Conservation (phyloP, 2,113 vertebrate species). For the Sceloporus tristichus region DNA sequence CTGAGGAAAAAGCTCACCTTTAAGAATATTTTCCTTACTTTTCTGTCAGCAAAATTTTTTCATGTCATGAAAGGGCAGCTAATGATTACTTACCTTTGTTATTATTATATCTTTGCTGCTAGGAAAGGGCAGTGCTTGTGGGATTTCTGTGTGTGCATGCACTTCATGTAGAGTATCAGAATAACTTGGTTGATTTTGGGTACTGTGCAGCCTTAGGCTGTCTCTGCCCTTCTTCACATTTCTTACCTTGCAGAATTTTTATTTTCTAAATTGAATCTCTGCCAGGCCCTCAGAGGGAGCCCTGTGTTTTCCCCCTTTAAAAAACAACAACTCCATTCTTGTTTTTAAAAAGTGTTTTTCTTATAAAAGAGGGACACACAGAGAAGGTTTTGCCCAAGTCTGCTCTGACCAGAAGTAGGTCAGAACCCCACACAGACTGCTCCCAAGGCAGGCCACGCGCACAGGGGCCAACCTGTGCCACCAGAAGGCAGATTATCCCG, state of each 20-base stretch:
- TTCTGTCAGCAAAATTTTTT: no score
- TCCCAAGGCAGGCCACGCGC: no score
- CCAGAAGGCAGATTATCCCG: no score
- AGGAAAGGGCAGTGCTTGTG: background rate
- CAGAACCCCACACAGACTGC: no score
- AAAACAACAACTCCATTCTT: background rate
- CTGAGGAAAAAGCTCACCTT: background rate
- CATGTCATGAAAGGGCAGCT: no score
- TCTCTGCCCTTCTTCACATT: constrained; percentile 20
- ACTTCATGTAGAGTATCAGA: background rate
- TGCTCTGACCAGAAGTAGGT: no score
- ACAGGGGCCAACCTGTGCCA: no score
- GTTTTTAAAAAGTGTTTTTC: background rate
- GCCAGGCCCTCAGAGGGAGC: background rate
- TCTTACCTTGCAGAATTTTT: constrained; percentile 28
- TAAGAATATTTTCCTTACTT: background rate
- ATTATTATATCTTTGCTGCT: background rate
- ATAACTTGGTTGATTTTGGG: background rate
- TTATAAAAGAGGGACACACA: background rate
- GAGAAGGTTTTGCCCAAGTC: background rate
- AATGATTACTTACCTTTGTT: background rate
- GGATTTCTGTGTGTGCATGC: background rate
- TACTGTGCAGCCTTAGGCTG: background rate
- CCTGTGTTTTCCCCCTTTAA: background rate
- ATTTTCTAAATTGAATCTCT: constrained; percentile 35